Conservation (phyloP, 2,113 vertebrate species). For the Vanacampus margaritifer region DNA sequence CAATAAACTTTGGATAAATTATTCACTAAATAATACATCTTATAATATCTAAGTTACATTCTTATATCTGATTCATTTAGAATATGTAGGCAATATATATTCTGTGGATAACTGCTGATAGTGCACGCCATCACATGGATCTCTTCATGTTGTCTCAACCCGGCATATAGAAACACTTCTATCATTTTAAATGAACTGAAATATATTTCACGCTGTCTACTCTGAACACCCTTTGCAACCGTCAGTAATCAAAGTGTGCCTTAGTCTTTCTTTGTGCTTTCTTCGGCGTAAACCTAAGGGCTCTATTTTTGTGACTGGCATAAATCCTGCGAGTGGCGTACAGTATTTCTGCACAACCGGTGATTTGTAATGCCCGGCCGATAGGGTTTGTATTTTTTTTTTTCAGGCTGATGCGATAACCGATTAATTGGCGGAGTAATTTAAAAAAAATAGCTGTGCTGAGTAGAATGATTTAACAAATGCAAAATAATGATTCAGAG, state of each 20-base stretch:
- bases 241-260: constrained; percentile 48
- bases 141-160: constrained; percentile 43
- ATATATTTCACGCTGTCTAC: constrained; percentile 9
- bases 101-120: constrained; percentile 54
- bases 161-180: constrained; percentile 35
- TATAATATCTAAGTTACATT: constrained; percentile 72
- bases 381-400: too few relatives aligned
- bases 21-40: constrained; percentile 67
- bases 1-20: constrained; percentile 54
- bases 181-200: constrained; percentile 9
- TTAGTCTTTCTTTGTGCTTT: constrained; percentile 71
- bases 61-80: constrained; percentile 65
- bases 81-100: constrained; percentile 64
- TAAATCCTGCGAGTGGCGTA: too few relatives aligned
- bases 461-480: too few relatives aligned
- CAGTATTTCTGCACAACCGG: too few relatives aligned
- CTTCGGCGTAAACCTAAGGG: constrained; percentile 25
- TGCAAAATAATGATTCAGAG: too few relatives aligned
- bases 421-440: too few relatives aligned
- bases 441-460: too few relatives aligned
- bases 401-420: too few relatives aligned
- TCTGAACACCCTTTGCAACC: neutral
- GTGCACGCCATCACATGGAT: constrained; percentile 32
- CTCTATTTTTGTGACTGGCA: too few relatives aligned
- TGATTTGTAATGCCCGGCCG: too few relatives aligned